A percentile compares a stretch with the other conserved stretches of the same genome.
These are phyloP conservation scores for Sarcophaga bullata DNA, from an alignment of 1,140 invertebrate species.

Conservation along the genomic window DNA sequence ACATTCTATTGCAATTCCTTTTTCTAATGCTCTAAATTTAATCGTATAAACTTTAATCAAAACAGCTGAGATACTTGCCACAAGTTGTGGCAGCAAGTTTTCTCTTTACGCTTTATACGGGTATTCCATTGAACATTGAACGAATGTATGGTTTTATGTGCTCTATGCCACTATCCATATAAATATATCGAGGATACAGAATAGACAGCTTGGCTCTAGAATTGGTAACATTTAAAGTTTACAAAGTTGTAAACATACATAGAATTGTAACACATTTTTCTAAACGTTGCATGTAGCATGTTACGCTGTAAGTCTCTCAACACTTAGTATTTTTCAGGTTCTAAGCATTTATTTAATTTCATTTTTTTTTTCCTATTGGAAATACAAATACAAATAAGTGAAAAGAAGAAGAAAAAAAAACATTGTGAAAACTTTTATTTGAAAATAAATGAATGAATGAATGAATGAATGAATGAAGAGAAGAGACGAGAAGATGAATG, in stretches of 20 bases:
- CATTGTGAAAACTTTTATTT: too few species aligned
- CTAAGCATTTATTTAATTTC: neutral
- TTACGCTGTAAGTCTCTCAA: neutral
- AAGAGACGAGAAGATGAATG: too few species aligned
- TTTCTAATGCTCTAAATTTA: constrained; percentile 16
- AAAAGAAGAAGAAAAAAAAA: too few species aligned
- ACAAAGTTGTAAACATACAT: neutral
- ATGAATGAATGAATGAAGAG: too few species aligned
- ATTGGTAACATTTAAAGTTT: constrained; percentile 7
- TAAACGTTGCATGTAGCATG: neutral
- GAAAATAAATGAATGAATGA: neutral
- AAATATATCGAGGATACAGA: constrained; percentile 10
- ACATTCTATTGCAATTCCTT: neutral
- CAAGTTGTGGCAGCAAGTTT: neutral
- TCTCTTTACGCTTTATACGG: neutral
- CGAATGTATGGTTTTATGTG: neutral
- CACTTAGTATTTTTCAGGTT: neutral
- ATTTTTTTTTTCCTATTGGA: neutral
- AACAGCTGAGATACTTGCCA: constrained; percentile 13
- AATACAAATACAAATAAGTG: too few species aligned
- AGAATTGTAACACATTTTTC: neutral
- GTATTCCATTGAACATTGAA: neutral
- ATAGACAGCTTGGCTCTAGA: neutral
- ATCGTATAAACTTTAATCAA: constrained; percentile 1
- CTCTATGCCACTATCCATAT: neutral